These are phyloP conservation scores for Malthinus flaveolus DNA, from an alignment of 2,888 invertebrate species.

Conservation along the genomic window DNA sequence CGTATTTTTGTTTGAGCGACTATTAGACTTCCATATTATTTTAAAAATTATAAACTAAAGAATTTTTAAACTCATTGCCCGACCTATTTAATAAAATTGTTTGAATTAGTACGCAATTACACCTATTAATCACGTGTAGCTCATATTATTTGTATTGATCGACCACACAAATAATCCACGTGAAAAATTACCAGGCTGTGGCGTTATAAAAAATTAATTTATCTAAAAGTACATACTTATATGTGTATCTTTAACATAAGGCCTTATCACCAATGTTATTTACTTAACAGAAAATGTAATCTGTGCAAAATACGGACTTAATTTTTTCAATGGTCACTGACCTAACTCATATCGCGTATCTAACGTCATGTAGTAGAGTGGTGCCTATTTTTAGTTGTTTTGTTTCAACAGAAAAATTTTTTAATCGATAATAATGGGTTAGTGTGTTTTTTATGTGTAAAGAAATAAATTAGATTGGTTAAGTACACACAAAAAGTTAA, in stretches of 20 bases:
- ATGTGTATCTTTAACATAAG: not conserved
- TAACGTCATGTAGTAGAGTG: constrained; percentile 10
- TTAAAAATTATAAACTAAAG: no score
- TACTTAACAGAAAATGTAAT: constrained; percentile 8
- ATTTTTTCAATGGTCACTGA: constrained; percentile 25
- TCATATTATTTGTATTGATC: no score
- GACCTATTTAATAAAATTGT: no score
- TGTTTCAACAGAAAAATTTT: constrained; percentile 18
- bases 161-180: no score
- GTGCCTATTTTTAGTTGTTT: constrained; percentile 29
- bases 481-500: not conserved
- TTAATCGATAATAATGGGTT: constrained; percentile 28
- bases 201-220: not conserved
- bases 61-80: no score
- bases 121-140: no score
- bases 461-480: constrained; percentile 14
- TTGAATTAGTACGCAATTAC: no score
- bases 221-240: constrained; percentile 3
- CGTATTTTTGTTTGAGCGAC: no score
- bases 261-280: constrained; percentile 7
- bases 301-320: constrained; percentile 9
- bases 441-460: constrained; percentile 22
- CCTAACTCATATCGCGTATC: constrained; percentile 25
- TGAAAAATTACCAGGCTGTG: no score
- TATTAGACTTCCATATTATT: no score